Percentiles rank a stretch among this genome's conserved stretches.
Conservation (phyloP, 2,888 invertebrate species). For the Xiphydria camelus region DNA sequence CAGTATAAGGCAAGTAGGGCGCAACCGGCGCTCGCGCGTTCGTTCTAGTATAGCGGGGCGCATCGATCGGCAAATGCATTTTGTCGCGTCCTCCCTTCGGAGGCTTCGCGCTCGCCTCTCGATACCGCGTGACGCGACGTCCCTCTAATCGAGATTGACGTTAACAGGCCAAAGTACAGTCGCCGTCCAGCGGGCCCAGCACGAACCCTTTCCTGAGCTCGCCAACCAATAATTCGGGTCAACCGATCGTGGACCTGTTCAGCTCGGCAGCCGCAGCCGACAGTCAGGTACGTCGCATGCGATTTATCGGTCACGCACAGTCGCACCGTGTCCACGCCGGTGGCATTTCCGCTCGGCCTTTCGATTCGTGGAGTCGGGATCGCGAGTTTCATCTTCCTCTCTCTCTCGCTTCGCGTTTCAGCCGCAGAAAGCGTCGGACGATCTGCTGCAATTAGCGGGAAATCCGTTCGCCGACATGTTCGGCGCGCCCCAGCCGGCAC, state of each 20-base stretch:
- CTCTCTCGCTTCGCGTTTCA: constrained; percentile 32
- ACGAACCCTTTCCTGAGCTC: constrained; percentile 88
- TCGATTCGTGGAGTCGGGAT: neutral
- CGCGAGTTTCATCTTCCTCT: neutral
- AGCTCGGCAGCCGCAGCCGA: constrained; percentile 62
- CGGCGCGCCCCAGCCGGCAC: constrained; percentile 57
- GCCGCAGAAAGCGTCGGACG: constrained; percentile 77
- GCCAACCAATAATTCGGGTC: constrained; percentile 61
- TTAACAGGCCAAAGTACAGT: constrained; percentile 74
- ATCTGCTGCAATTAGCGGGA: constrained; percentile 78
- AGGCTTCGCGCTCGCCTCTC: no score
- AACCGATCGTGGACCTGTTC: constrained; percentile 80
- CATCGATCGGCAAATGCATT: no score
- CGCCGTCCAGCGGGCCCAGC: constrained; percentile 69
- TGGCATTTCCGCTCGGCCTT: neutral
- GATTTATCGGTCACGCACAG: no score
- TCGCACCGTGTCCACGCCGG: constrained; percentile 54
- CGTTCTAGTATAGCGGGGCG: no score
- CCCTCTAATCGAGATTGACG: neutral
- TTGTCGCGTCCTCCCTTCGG: no score
- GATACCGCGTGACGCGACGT: no score
- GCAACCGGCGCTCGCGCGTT: neutral
- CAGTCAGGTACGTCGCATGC: constrained; percentile 42
- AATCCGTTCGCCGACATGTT: constrained; percentile 93
- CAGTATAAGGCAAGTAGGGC: constrained; percentile 94